phyloP scores from a whole-genome alignment of 2,113 vertebrate species.

The Bathybates hornii region DNA sequence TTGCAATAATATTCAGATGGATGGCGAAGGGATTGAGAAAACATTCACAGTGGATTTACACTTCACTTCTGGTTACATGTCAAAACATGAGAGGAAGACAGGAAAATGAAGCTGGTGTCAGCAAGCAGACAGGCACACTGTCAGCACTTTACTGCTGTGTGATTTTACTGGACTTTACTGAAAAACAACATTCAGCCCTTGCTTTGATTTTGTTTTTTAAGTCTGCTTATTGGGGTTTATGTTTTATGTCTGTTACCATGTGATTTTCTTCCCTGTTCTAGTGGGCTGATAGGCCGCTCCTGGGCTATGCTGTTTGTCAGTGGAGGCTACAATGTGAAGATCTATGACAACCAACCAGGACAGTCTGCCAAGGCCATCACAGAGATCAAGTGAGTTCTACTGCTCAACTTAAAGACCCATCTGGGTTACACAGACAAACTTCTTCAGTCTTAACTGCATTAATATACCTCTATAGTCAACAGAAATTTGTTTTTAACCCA shows the following conservation, averaged over 20 bases:
- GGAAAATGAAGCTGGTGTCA: neutral
- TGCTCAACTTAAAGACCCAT: neutral
- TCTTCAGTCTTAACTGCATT: neutral
- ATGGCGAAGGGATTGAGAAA: neutral
- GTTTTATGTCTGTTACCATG: neutral
- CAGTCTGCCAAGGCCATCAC: slow-evolving; percentile 77
- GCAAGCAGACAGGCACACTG: neutral
- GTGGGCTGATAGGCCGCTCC: slow-evolving; percentile 90
- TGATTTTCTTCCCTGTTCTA: slow-evolving; percentile 46
- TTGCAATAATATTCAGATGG: neutral
- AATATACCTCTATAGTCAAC: neutral
- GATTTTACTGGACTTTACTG: neutral
- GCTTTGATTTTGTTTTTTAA: neutral
- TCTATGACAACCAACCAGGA: slow-evolving; percentile 84
- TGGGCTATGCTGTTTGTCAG: slow-evolving; percentile 94
- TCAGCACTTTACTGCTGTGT: neutral
- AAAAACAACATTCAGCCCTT: neutral
- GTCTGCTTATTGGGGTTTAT: neutral
- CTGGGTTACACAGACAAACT: neutral
- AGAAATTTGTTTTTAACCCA: neutral
- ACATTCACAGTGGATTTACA: neutral
- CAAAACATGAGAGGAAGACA: neutral
- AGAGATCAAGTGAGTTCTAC: slow-evolving; percentile 76
- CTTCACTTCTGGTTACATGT: neutral
- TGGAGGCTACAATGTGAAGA: slow-evolving; percentile 84